phyloP scores from a whole-genome alignment of 2,888 invertebrate species.

The Hypsopygia costalis region DNA sequence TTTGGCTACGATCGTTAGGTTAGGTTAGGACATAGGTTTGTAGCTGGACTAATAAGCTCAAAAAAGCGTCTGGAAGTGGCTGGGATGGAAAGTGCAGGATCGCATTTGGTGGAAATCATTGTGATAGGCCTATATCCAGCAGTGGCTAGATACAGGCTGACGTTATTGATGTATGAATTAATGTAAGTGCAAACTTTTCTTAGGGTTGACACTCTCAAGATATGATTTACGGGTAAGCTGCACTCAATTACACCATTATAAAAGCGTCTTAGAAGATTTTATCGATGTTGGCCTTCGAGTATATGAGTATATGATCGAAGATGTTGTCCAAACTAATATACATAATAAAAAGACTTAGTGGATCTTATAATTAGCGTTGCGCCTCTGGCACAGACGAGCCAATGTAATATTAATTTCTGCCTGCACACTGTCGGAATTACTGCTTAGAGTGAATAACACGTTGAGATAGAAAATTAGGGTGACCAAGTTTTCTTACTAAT shows the following conservation, averaged over 20 bases:
- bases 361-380: conserved; percentile 46
- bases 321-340: conserved; percentile 25
- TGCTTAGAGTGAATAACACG: conserved; percentile 21
- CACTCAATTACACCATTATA: conserved; percentile 10
- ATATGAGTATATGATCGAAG: too few species aligned
- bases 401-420: conserved; percentile 52
- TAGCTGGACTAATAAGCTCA: too few species aligned
- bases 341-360: conserved; percentile 34
- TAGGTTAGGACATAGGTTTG: too few species aligned
- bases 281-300: conserved; percentile 28
- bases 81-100: too few species aligned
- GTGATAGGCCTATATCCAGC: too few species aligned
- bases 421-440: conserved; percentile 23
- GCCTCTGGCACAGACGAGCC: conserved; percentile 28
- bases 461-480: conserved; percentile 4
- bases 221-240: not conserved
- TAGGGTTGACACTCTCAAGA: not conserved
- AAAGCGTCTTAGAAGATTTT: conserved; percentile 17
- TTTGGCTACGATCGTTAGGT: too few species aligned
- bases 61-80: too few species aligned
- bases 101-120: too few species aligned
- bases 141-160: too few species aligned
- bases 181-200: too few species aligned
- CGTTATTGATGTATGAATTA: too few species aligned
- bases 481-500: conserved; percentile 5